Percentiles rank a stretch among this genome's conserved stretches.
phyloP scores from a whole-genome alignment of 2,113 vertebrate species.

The Dipodomys ordii region DNA sequence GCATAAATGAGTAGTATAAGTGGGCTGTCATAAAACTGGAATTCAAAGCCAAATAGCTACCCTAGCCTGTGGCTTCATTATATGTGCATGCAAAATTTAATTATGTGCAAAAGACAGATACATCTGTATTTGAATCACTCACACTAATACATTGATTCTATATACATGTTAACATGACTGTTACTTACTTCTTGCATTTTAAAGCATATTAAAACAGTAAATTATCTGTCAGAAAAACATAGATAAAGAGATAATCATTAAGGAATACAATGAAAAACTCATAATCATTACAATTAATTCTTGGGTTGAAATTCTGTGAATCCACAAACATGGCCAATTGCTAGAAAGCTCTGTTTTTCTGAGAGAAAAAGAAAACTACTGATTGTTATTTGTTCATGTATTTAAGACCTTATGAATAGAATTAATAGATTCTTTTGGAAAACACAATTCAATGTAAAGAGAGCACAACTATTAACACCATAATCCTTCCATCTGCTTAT shows the following conservation, averaged over 20 bases:
- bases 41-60: background rate
- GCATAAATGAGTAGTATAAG: background rate
- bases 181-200: slow-evolving; percentile 2
- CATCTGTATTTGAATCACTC: background rate
- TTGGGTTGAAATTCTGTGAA: background rate
- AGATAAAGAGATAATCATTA: background rate
- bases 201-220: background rate
- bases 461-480: background rate
- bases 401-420: slow-evolving; percentile 30
- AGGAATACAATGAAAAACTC: background rate
- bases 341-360: slow-evolving; percentile 12
- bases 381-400: background rate
- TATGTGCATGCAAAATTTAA: background rate
- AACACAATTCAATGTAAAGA: background rate
- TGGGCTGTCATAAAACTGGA: background rate
- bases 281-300: background rate
- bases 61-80: background rate
- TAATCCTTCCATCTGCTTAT: background rate
- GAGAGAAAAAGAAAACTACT: background rate
- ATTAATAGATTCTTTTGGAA: background rate
- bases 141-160: background rate
- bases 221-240: background rate
- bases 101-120: background rate
- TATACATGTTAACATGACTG: background rate
- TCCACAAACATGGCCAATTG: background rate